phyloP scores from a whole-genome alignment of 1,140 invertebrate species.

The Hestina assimilis region DNA sequence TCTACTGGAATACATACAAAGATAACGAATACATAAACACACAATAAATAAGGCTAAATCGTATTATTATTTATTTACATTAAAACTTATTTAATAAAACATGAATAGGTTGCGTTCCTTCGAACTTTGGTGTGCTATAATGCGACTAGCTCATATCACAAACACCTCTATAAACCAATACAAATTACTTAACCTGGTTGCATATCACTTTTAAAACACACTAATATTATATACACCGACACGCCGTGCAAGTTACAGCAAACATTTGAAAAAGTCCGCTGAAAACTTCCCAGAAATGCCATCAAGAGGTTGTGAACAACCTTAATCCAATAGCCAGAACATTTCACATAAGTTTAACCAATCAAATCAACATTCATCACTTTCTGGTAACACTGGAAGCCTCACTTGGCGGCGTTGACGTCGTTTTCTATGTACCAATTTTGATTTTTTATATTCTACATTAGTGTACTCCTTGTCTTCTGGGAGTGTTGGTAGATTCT shows the following conservation, averaged over 20 bases:
- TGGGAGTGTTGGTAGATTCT: conserved; percentile 54
- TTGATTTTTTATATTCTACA: conserved; percentile 46
- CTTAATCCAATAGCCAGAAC: not conserved
- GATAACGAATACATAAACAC: no score
- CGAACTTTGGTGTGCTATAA: not conserved
- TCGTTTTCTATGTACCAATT: conserved; percentile 39
- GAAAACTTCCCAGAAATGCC: not conserved
- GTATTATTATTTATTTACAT: no score
- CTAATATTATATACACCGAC: not conserved
- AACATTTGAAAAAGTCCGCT: not conserved
- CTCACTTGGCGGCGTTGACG: conserved; percentile 50
- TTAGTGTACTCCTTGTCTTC: conserved; percentile 65
- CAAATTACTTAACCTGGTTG: not conserved
- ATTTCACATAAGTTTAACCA: not conserved
- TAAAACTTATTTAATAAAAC: no score
- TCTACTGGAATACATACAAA: no score
- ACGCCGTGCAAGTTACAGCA: not conserved
- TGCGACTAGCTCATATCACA: not conserved
- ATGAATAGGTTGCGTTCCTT: no score
- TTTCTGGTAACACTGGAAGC: conserved; percentile 56
- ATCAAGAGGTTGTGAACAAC: not conserved
- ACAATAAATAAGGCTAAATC: no score
- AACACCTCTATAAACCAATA: not conserved
- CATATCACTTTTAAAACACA: not conserved
- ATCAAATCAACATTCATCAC: conserved; percentile 55